Evolutionary conservation across 2,113 vertebrate genomes (phyloP), one percentile per base, ranked within the genome.

Genomic region (Dromas ardeola): DNA sequence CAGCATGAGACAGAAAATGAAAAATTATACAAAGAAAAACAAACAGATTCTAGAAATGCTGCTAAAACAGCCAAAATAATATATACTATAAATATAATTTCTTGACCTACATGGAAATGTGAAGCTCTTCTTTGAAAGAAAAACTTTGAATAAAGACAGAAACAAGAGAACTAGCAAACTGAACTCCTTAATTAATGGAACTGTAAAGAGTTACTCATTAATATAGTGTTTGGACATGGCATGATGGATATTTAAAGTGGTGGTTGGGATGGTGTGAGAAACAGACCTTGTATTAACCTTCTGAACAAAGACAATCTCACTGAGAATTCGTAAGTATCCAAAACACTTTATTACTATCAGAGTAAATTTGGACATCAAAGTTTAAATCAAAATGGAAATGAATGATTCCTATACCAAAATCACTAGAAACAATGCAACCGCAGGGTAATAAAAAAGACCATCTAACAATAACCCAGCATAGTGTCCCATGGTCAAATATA

Each of bases 31-130:
- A 58, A 78, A 36, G 23, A 61, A 87, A 69, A 72, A 36, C 6
- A 72, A 72, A 73, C 3, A 67, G 13, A 19, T 83, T 59, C 34
- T 63, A 52, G 30, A 88, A 66, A 53, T 61, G 11, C 34, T 85
- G 12, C 18, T 65, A 85, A 79, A 82, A 71, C 18, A 27, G 4
- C 6, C n/a, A 77, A 80, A 89, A 65, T 27, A 77, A n/a, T 45
- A 25, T 0, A 7, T 65, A 55, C 22, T 26, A n/a, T 52, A 38
- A 56, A 70, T 73, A 6, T 0, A 2, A 5, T 32, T 78, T 58
- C 19, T 42, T 71, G 19, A 92, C 18, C 19, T 85, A 11, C 10
- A 3, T 38, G 34, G 43, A 67, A 94, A 80, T 36, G 4, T 18
- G 40, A 27, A 8, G 4, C 34, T 66, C 6, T 69, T 50, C 53